Evolutionary conservation across 1,140 invertebrate genomes (phyloP).

Genomic region (Eupeodes corollae): DNA sequence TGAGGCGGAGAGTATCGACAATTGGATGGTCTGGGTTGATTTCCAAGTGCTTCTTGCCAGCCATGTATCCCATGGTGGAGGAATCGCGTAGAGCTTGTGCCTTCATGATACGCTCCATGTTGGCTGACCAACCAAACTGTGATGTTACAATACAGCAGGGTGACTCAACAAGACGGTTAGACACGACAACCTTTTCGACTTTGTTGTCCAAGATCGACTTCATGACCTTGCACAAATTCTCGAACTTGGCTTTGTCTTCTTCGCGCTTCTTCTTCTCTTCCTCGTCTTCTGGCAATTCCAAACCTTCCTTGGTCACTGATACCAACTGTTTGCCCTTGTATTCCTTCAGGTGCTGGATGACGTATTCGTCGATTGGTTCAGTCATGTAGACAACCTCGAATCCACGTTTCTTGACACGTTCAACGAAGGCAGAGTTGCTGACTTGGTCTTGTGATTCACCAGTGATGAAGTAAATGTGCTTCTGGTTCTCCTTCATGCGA

Average conservation of each 20-base stretch:
- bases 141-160: slow-evolving; percentile 95
- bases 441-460: slow-evolving; percentile 88
- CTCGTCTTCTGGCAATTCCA: slow-evolving; percentile 87
- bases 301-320: slow-evolving; percentile 89
- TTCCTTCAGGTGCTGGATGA: slow-evolving; percentile 91
- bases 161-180: slow-evolving; percentile 81
- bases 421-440: slow-evolving; percentile 88
- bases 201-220: slow-evolving; percentile 89
- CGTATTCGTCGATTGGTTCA: slow-evolving; percentile 97
- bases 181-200: slow-evolving; percentile 90
- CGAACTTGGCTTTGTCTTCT: slow-evolving; percentile 83
- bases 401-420: slow-evolving; percentile 87
- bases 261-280: slow-evolving; percentile 92
- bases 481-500: slow-evolving; percentile 94
- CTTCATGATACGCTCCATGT: slow-evolving; percentile 98
- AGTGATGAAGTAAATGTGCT: slow-evolving; percentile 93
- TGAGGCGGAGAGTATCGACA: slow-evolving; percentile 73
- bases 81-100: slow-evolving; percentile 85
- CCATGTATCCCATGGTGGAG: slow-evolving; percentile 94
- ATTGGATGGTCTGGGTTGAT: slow-evolving; percentile 93
- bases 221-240: slow-evolving; percentile 89
- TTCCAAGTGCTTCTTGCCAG: slow-evolving; percentile 90
- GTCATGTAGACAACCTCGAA: slow-evolving; percentile 96
- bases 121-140: slow-evolving; percentile 94
- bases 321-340: slow-evolving; percentile 89